Evolutionary conservation across 1,140 invertebrate species (phyloP).

Genomic region (Thaumatotibia leucotreta): DNA sequence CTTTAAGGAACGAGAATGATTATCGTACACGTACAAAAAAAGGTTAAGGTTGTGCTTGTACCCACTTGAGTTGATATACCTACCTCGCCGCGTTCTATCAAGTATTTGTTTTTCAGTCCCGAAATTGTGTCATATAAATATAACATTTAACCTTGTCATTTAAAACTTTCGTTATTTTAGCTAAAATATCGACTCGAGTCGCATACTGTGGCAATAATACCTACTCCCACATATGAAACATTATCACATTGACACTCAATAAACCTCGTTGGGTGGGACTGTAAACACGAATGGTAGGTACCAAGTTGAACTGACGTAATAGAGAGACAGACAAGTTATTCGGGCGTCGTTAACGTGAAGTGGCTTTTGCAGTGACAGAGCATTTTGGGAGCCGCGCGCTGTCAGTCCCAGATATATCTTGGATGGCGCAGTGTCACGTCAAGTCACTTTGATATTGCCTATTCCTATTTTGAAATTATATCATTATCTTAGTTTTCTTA

Average conservation of each 20-base stretch:
- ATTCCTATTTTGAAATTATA: slow-evolving; percentile 12
- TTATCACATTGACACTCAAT: slow-evolving; percentile 20
- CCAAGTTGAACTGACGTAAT: slow-evolving; percentile 22
- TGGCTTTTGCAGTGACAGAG: slow-evolving; percentile 11
- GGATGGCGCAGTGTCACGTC: slow-evolving; percentile 13
- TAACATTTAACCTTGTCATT: not conserved
- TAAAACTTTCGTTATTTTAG: not conserved
- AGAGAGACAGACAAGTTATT: slow-evolving; percentile 22
- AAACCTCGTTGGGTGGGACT: slow-evolving; percentile 25
- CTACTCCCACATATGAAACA: not conserved
- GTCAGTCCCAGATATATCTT: slow-evolving; percentile 5
- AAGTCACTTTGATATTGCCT: slow-evolving; percentile 16
- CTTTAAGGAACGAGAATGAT: too few species aligned
- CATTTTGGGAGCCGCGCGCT: slow-evolving; percentile 1
- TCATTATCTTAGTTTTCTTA: not conserved
- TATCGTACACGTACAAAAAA: too few species aligned
- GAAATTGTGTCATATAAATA: too few species aligned
- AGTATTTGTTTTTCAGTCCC: too few species aligned
- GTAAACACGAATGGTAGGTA: slow-evolving; percentile 21
- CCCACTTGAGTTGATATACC: too few species aligned
- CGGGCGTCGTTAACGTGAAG: slow-evolving; percentile 22
- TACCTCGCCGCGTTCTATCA: too few species aligned
- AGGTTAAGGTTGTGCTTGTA: too few species aligned
- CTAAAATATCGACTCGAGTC: not conserved
- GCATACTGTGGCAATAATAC: not conserved